Base-by-base conservation (phyloP, 2,888 invertebrate species). In the Crocallis elinguaria region DNA sequence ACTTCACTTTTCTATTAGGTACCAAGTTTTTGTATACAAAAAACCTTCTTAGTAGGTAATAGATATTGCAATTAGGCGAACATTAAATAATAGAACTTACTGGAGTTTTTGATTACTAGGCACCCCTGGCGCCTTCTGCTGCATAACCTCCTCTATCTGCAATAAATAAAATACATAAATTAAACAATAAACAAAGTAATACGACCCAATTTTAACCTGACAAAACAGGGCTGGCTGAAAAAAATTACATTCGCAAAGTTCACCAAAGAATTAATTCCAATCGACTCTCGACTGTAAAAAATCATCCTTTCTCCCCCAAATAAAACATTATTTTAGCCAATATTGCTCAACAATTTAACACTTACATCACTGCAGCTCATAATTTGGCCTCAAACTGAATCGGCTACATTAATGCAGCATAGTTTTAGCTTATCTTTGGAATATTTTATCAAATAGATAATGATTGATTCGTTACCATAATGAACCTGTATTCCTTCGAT, bases 91-190 rank as follows among this genome's bases (percentile, higher is more conserved):
- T 8, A n/a, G 25, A 1, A 54, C 88, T 85, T 77, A 89, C 90
- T 80, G 80, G 25, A 76, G 69, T 73, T 82, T 83, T 54, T 74
- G 69, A 67, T 79, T 84, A 73, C 68, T 77, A 79, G 90, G 89
- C 90, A 86, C 89, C 88, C 72, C 74, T 55, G 89, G 90, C 86
- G 82, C 88, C 88, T 76, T 88, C 80, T 88, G 83, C 84, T 90
- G 90, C 90, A 91, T 91, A 85, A 89, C 90, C 90, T 89, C 89
- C 82, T 88, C 87, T 83, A 89, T 86, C 90, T 90, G 71, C 21
- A 60, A 60, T 9, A 21, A 25, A 30, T 6, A 12, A 29, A 19
- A 11, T 19, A 16, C 19, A 2, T 13, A 2, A 33, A 21, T 19
- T 33, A n/a, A 11, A 4, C n/a, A n/a, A n/a, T n/a, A n/a, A n/a